Base-by-base conservation (phyloP, 2,113 vertebrate species). In the Gopherus evgoodei region DNA sequence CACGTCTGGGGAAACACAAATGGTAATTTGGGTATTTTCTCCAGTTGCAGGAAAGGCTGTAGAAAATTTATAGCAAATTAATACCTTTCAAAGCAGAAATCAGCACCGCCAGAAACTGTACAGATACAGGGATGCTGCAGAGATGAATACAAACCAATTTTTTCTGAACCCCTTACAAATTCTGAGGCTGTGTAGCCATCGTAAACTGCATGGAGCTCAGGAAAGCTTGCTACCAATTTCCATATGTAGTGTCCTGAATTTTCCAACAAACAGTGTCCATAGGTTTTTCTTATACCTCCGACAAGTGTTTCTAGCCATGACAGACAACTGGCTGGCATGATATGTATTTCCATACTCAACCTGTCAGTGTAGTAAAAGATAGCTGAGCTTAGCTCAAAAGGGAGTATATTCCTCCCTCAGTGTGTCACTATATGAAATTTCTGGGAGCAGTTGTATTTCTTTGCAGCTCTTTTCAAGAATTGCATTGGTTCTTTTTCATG, bases 1-100 rank as follows among this genome's bases (percentile, higher is more conserved):
- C 0, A 0, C n/a, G 21, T 25, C 38, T 80, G 22, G 4, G 35
- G 35, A 78, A 91, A 53, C 2, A 2, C 25, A 49, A 9, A 5
- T 57, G 35, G 35, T n/a, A 9, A 69, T 8, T 35, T 19, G 16
- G 16, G 13, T 69, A 69, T 69, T 69, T 69, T 69, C 31, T 21
- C 5, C 35, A 69, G 35, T 65, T 65, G 31, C 62, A 35, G 31
- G 31, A 35, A 65, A 17, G 11, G 8, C 25, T 7, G 2, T 25
- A 19, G 12, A 42, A 11, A 47, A 49, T 19, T 17, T 56, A 11
- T 0, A 0, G 14, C n/a, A 2, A 81, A 24, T 82, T n/a, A 86
- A 42, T 79, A 38, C 50, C 16, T 5, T 62, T 83, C 47, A 10
- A 25, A 54, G 81, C 38, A 83, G 84, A 52, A 53, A 44, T 31